phyloP scores from a whole-genome alignment of 2,888 invertebrate genomes.

The Drosophila mimetica region DNA sequence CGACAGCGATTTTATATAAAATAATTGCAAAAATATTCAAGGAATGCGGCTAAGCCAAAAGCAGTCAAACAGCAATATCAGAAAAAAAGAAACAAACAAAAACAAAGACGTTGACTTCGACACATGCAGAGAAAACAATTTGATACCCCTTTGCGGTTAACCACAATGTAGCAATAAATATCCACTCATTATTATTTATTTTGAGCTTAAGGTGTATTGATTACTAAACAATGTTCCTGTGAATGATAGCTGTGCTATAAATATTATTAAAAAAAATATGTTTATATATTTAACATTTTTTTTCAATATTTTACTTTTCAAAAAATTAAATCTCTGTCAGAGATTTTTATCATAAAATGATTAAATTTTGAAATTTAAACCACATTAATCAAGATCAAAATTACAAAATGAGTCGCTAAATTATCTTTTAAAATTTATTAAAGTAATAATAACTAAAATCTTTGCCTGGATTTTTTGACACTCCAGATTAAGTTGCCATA shows the following conservation, averaged over 20 bases:
- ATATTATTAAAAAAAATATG: too few species aligned
- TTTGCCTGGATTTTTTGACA: not conserved
- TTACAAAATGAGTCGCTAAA: too few species aligned
- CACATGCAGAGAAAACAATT: constrained; percentile 26
- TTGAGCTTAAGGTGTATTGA: not conserved
- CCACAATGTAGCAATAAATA: constrained; percentile 2
- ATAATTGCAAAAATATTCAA: constrained; percentile 64
- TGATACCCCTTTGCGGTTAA: constrained; percentile 4
- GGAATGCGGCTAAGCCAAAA: constrained; percentile 67
- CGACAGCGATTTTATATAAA: constrained; percentile 57
- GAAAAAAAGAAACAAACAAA: constrained; percentile 11
- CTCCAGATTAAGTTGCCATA: constrained; percentile 1
- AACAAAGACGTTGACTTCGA: constrained; percentile 39
- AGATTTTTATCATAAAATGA: too few species aligned
- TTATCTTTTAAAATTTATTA: too few species aligned
- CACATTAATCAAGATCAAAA: too few species aligned
- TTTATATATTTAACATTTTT: not conserved
- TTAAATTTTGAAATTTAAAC: too few species aligned
- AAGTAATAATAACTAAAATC: too few species aligned
- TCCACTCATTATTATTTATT: not conserved
- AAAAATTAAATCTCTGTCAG: too few species aligned
- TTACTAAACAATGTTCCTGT: not conserved
- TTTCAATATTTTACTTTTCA: not conserved
- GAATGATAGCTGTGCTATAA: not conserved
- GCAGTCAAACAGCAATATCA: constrained; percentile 31